These are phyloP conservation scores for Chauna torquata DNA, from an alignment of 2,113 vertebrate species.

Conservation along the genomic window DNA sequence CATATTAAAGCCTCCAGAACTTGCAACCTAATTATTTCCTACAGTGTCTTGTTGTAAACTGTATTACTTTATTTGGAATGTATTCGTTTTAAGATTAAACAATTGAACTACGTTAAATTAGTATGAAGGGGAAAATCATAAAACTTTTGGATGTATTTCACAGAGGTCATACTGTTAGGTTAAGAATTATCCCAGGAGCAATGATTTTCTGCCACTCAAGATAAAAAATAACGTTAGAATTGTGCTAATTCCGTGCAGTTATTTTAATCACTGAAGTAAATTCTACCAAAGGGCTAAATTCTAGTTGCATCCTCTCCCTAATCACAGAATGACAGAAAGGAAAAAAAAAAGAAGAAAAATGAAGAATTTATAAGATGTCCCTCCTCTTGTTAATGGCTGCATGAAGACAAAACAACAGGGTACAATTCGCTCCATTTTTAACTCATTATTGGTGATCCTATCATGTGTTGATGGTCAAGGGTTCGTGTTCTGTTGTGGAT, in stretches of 20 bases:
- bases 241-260: slow-evolving; percentile 28
- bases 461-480: rapidly evolving
- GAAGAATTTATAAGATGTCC: background rate
- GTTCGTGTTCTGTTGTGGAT: rapidly evolving
- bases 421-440: rapidly evolving
- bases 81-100: slow-evolving; percentile 52
- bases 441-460: rapidly evolving
- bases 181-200: slow-evolving; percentile 54
- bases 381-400: background rate
- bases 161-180: slow-evolving; percentile 33
- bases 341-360: background rate
- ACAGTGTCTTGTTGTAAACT: slow-evolving; percentile 63
- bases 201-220: slow-evolving; percentile 62
- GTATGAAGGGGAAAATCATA: slow-evolving; percentile 25
- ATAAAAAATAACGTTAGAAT: slow-evolving; percentile 43
- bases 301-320: background rate
- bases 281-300: slow-evolving; percentile 22
- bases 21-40: slow-evolving; percentile 80
- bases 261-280: slow-evolving; percentile 65
- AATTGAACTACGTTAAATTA: slow-evolving; percentile 61
- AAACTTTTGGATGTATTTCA: slow-evolving; percentile 57
- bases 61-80: slow-evolving; percentile 65
- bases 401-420: background rate
- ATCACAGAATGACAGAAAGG: background rate
- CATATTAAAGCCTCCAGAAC: slow-evolving; percentile 74